Percentiles rank a stretch among this genome's conserved stretches.
Evolutionary conservation across 2,888 invertebrate species (phyloP).

Genomic region (Apodemia mormo): DNA sequence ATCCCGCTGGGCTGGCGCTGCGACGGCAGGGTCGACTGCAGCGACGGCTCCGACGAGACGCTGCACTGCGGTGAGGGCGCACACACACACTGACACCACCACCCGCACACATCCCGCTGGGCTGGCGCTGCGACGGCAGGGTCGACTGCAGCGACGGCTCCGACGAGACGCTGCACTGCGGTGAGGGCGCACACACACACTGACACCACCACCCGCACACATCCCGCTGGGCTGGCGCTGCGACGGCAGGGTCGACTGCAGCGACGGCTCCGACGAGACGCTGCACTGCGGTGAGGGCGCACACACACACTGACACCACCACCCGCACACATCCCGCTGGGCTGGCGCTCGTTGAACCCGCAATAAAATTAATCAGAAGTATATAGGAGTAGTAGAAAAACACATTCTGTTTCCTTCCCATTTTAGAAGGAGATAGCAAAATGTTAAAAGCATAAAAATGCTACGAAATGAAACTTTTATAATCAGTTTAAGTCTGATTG

Average conservation of each 20-base stretch:
- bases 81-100: neutral
- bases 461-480: too few species aligned
- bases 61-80: conserved; percentile 40
- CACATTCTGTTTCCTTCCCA: too few species aligned
- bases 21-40: conserved; percentile 87
- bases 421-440: too few species aligned
- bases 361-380: too few species aligned
- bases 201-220: too few species aligned
- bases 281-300: conserved; percentile 40
- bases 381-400: too few species aligned
- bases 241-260: conserved; percentile 89
- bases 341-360: too few species aligned
- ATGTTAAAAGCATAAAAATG: too few species aligned
- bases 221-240: too few species aligned
- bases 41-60: conserved; percentile 87
- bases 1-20: conserved; percentile 83
- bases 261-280: conserved; percentile 86
- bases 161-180: conserved; percentile 80
- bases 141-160: conserved; percentile 88
- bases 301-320: neutral
- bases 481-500: too few species aligned
- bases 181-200: conserved; percentile 20
- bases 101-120: conserved; percentile 75
- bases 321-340: too few species aligned
- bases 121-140: conserved; percentile 85